Evolutionary conservation across 2,113 vertebrate genomes (phyloP).

Genomic region (Paramisgurnus dabryanus): DNA sequence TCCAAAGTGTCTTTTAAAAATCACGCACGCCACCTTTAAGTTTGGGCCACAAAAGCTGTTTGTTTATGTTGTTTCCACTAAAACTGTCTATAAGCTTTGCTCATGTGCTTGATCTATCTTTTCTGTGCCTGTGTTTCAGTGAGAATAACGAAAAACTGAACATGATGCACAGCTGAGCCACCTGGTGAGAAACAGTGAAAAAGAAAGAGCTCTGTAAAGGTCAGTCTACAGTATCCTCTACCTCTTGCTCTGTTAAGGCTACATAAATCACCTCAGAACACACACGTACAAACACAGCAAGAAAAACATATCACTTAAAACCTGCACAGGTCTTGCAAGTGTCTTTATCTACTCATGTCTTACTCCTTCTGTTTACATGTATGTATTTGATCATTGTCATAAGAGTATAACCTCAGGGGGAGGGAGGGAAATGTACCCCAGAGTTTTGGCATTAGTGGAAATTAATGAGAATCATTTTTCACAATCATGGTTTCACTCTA

Average conservation of each 20-base stretch:
- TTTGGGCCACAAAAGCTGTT: neutral
- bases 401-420: neutral
- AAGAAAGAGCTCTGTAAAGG: conserved; percentile 21
- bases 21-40: too few relatives aligned
- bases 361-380: neutral
- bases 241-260: neutral
- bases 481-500: conserved; percentile 22
- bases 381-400: conserved; percentile 6
- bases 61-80: neutral
- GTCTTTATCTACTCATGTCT: neutral
- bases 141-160: neutral
- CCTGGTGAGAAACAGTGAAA: conserved; percentile 1
- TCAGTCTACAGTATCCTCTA: conserved; percentile 28
- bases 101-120: neutral
- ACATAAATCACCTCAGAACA: conserved; percentile 24
- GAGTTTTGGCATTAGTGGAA: conserved; percentile 27
- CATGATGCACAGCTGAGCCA: conserved; percentile 13
- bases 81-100: neutral
- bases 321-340: neutral
- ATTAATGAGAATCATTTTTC: conserved; percentile 38
- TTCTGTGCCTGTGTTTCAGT: neutral
- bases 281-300: conserved; percentile 27
- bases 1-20: too few relatives aligned
- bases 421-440: neutral
- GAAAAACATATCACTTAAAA: neutral